Evolutionary conservation across 2,797 vertebrate genomes (phyloP).

Genomic region (Halcyon chelicuti): DNA sequence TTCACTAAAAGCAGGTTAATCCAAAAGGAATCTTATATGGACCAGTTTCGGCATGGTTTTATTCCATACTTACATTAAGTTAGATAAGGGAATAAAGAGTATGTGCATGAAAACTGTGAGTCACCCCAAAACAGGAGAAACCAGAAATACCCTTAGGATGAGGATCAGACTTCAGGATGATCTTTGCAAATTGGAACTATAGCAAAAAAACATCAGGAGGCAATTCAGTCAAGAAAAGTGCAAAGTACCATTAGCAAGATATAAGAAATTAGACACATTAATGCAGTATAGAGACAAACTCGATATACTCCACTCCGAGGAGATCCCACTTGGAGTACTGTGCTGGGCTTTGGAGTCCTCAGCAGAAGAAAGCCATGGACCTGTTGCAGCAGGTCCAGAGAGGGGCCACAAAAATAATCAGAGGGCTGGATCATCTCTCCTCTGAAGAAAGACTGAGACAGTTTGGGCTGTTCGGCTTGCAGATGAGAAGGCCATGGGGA

Average conservation of each 20-base stretch:
- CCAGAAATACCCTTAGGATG: neutral
- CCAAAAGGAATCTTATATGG: neutral
- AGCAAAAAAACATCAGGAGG: neutral
- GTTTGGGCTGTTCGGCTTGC: too few species aligned
- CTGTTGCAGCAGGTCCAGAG: neutral
- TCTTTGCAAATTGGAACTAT: neutral
- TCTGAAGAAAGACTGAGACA: too few species aligned
- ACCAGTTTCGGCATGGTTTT: accelerated
- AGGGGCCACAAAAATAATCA: too few species aligned
- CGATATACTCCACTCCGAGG: neutral
- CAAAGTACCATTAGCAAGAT: neutral
- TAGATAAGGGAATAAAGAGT: neutral
- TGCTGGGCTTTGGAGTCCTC: neutral
- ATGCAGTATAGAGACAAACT: neutral
- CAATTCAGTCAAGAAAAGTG: neutral
- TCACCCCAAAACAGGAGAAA: neutral
- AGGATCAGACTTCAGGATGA: neutral
- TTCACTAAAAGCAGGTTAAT: neutral
- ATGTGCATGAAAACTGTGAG: neutral
- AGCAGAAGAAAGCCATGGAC: neutral
- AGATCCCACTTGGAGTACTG: neutral
- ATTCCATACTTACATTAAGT: neutral
- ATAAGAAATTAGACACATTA: neutral
- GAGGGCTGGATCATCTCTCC: too few species aligned
- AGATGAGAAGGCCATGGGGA: too few species aligned